Percentiles rank a stretch among this genome's conserved stretches.
Conservation (phyloP, 30 jellyfish, hydroid and myxozoan genomes). For the Catostylus mosaicus region DNA sequence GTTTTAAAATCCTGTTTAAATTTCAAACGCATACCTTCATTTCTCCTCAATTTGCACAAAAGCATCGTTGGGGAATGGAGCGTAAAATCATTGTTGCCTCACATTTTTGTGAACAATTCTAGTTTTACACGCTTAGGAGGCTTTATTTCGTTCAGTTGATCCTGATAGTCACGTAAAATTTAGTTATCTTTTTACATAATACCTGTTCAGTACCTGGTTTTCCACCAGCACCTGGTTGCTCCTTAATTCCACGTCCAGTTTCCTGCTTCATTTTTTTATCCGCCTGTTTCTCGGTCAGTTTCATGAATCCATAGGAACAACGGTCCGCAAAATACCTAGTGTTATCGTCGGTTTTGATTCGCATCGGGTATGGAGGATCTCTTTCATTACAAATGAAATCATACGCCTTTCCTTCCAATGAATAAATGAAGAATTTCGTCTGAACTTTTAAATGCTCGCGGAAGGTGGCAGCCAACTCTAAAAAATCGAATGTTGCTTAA, state of each 20-base stretch:
- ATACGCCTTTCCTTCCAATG: constrained; percentile 45
- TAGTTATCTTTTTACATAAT: too few species aligned
- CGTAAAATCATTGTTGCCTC: too few species aligned
- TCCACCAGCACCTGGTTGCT: constrained; percentile 2
- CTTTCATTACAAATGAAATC: constrained; percentile 69
- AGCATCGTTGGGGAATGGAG: too few species aligned
- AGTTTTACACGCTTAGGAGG: too few species aligned
- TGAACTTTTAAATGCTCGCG: constrained; percentile 67
- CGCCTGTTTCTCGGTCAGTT: constrained; percentile 57
- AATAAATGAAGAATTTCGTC: constrained; percentile 49
- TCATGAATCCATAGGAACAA: constrained; percentile 67
- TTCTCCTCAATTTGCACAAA: too few species aligned
- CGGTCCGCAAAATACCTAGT: constrained; percentile 71
- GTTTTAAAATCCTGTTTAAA: too few species aligned
- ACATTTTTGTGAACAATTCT: too few species aligned
- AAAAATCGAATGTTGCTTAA: neutral
- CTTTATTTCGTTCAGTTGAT: too few species aligned
- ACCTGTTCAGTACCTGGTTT: too few species aligned
- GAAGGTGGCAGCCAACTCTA: constrained; percentile 69
- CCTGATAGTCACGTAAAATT: too few species aligned
- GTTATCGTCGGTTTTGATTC: constrained; percentile 66
- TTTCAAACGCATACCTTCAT: too few species aligned
- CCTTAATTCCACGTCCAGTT: constrained; percentile 37
- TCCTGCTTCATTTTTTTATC: constrained; percentile 28
- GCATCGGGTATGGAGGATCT: constrained; percentile 66